Base-by-base conservation (phyloP, 2,888 invertebrate genomes). In the Atherix ibis region DNA sequence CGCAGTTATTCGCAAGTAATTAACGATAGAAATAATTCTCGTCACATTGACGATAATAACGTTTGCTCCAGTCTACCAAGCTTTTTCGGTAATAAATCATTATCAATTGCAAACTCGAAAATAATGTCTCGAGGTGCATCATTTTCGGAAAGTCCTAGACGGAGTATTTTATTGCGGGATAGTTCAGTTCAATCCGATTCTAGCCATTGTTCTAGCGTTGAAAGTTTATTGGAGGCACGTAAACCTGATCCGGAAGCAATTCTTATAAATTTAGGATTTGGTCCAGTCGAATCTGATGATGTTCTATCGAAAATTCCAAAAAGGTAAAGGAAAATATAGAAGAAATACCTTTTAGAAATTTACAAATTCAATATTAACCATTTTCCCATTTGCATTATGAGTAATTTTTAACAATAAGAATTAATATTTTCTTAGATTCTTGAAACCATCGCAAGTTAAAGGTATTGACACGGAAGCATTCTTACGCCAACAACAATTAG, bases 161-260 rank as follows among this genome's bases (percentile, higher is more conserved):
- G 35, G n/a, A 41, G 49, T 18, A 39, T 40, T 17, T 43, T 59
- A 28, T 44, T 54, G 3, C 48, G 60, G 1, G 58, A 57, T 34
- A 56, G 51, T 35, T 58, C 59, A 2, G 55, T 55, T 34, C 56
- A 60, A 30, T 62, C 61, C 16, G 61, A 62, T 39, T 61, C 71
- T 35, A 76, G 76, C 47, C 70, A 69, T 39, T 82, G 82, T 49
- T 84, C 84, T 34, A 70, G 77, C 49, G 79, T 87, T 22, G 76
- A 87, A 52, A 83, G 82, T 53, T 68, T 89, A 32, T 62, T 91
- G 46, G 84, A 87, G 46, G 71, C 82, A 13, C 68, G 91, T 25
- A 78, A 76, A 50, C 81, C 84, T 15, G 88, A 92, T 63, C 89
- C 91, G 1, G 89, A 91, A 54, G 82, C 84, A 35, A 76, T 92